These are phyloP conservation scores for Hypanus sabinus DNA, from an alignment of 2,113 vertebrate species.

Conservation along the genomic window DNA sequence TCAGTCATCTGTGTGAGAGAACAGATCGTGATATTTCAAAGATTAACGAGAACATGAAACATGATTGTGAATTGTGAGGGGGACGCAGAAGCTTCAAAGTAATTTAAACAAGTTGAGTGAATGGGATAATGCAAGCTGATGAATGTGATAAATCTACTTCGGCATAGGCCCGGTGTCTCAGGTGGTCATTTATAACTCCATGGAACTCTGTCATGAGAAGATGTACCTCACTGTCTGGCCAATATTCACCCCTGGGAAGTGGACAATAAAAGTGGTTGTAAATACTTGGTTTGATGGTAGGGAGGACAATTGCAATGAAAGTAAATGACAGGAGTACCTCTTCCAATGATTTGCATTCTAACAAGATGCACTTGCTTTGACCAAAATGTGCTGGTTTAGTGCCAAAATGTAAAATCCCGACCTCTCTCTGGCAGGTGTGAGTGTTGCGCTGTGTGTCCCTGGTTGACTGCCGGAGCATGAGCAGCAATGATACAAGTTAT, in stretches of 20 bases:
- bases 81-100: too few species aligned
- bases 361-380: background rate
- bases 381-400: background rate
- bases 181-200: background rate
- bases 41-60: too few species aligned
- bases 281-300: background rate
- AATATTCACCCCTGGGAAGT: background rate
- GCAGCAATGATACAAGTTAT: slow-evolving; percentile 13
- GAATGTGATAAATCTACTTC: too few species aligned
- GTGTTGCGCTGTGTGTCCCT: background rate
- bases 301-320: background rate
- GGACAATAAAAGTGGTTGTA: background rate
- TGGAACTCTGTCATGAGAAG: background rate
- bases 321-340: background rate
- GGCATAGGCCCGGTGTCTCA: background rate
- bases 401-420: background rate
- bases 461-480: background rate
- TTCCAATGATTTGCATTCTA: background rate
- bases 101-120: too few species aligned
- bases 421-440: background rate
- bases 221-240: background rate
- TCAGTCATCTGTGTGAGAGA: too few species aligned
- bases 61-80: too few species aligned
- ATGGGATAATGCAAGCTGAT: too few species aligned
- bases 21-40: too few species aligned